A percentile compares a stretch with the other conserved stretches of the same genome.
Conservation (phyloP, 2,113 vertebrate species). For the Phylloscopus trochiloides region DNA sequence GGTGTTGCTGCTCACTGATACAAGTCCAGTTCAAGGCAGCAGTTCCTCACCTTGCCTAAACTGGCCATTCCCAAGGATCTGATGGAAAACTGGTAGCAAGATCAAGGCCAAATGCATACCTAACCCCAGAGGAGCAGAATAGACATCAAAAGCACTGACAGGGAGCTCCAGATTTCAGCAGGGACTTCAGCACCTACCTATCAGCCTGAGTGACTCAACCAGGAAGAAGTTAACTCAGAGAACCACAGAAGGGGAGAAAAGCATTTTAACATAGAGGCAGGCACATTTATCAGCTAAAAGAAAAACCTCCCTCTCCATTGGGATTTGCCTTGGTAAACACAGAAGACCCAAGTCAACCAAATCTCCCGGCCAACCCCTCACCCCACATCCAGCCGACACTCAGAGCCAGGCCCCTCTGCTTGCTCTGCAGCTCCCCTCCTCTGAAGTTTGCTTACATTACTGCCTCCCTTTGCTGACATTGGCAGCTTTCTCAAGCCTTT, state of each 20-base stretch:
- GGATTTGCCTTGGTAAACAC: background rate
- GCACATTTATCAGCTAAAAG: background rate
- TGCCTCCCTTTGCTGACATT: conserved; percentile 39
- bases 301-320: background rate
- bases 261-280: background rate
- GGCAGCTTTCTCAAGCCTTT: conserved; percentile 42
- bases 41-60: background rate
- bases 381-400: background rate
- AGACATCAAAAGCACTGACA: background rate
- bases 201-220: background rate
- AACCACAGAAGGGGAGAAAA: background rate
- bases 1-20: background rate
- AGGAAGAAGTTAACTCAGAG: background rate
- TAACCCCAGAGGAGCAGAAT: background rate
- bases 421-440: background rate
- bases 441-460: conserved; percentile 48
- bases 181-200: background rate
- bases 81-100: background rate
- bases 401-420: background rate
- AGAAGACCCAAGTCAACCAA: background rate
- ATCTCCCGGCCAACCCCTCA: accelerated
- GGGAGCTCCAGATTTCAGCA: background rate
- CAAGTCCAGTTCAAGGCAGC: background rate
- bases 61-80: background rate
- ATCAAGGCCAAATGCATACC: background rate